phyloP scores from a whole-genome alignment of 2,113 vertebrate genomes.

The Ciconia maguari region DNA sequence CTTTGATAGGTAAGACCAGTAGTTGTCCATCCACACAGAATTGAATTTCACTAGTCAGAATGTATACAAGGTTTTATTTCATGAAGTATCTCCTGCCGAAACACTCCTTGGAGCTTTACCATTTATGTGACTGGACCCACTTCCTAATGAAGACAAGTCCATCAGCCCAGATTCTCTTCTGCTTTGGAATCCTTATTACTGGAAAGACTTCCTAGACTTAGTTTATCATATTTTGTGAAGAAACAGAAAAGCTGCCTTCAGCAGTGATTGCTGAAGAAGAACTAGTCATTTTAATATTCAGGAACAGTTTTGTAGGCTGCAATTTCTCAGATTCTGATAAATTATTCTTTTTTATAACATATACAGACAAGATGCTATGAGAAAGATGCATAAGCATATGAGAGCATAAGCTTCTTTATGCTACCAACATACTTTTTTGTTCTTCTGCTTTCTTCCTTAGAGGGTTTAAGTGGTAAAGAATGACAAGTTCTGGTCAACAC shows the following conservation, averaged over 20 bases:
- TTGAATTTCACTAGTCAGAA: neutral
- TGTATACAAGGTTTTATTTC: neutral
- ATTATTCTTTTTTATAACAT: neutral
- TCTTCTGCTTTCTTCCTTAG: neutral
- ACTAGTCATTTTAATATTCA: neutral
- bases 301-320: neutral
- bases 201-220: neutral
- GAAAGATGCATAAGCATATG: neutral
- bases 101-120: neutral
- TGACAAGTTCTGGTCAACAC: neutral
- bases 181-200: neutral
- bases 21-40: neutral
- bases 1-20: neutral
- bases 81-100: neutral
- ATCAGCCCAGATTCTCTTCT: neutral
- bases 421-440: neutral
- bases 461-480: neutral
- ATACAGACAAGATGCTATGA: neutral
- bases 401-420: neutral
- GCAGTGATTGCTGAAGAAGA: neutral
- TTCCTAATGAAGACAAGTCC: neutral
- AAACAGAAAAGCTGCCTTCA: neutral
- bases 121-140: neutral
- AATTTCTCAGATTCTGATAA: neutral
- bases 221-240: neutral